Evolutionary conservation across 2,113 vertebrate genomes (phyloP), one percentile per base, ranked within the genome.

Genomic region (Tonatia bakeri): DNA sequence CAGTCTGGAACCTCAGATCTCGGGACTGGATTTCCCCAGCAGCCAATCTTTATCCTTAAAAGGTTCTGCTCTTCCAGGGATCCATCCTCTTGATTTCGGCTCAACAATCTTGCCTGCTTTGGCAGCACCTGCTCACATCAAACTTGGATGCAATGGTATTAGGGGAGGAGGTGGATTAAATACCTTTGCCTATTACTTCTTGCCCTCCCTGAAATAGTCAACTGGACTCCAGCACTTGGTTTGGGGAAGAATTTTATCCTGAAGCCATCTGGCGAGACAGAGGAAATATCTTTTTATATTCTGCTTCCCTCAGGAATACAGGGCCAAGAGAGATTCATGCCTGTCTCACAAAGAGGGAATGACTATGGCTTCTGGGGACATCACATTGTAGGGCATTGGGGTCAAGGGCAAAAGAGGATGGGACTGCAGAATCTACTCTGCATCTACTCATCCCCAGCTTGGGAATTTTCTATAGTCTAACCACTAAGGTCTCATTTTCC

Each of bases 191-290:
- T 93, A 93, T 91, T 91, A 72, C 47, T 91, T 93, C 90, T 97
- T 97, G 95, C 45, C 87, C 20, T 94, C 88, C 73, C 43, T 80
- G 56, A 79, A 92, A 94, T 7, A 94, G 38, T 45, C 43, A 10
- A 50, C 50, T 90, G 75, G 73, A 91, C 82, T 94, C 88, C 81
- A 83, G 36, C 84, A 96, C 73, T 94, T 43, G 33, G 45, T 92
- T 94, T 86, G n/a, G 82, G 45, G 54, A 95, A 92, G 67, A 96
- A 97, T 94, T 91, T 97, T 96, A 94, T 67, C 83, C 92, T 70
- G 38, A 89, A 96, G 94, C 85, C 86, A 97, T 94, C 88, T 97
- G 96, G 95, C 33, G 33, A 95, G 87, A 92, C 76, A 91, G 7
- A 87, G 50, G 61, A 91, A 80, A 40, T 91, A 11, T 88, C 69